phyloP scores from a whole-genome alignment of 2,888 invertebrate genomes.

The Amitus sp. region DNA sequence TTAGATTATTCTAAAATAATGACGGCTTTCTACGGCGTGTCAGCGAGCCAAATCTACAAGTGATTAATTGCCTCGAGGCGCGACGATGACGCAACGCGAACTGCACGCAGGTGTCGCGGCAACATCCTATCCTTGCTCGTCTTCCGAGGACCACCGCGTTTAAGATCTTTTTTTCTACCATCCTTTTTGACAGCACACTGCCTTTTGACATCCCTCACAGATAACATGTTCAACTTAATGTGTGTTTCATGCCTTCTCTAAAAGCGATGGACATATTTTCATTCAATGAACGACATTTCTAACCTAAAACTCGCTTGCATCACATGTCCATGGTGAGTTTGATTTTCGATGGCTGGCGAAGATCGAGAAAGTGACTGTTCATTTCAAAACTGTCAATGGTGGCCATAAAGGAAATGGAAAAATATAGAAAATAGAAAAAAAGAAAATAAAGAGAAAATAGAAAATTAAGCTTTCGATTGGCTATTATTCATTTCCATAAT shows the following conservation, averaged over 20 bases:
- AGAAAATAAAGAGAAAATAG: too few relatives aligned
- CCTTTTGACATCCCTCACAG: background rate
- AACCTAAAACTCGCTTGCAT: too few relatives aligned
- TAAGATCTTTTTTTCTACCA: constrained; percentile 13
- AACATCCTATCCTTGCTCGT: constrained; percentile 38
- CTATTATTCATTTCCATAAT: too few relatives aligned
- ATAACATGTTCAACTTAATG: background rate
- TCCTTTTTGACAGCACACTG: background rate
- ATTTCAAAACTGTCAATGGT: too few relatives aligned
- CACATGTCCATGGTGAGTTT: too few relatives aligned
- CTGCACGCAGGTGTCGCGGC: constrained; percentile 47
- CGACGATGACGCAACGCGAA: constrained; percentile 41
- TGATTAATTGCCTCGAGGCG: constrained; percentile 39
- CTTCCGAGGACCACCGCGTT: constrained; percentile 19
- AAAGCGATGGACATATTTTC: too few relatives aligned
- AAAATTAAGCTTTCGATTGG: too few relatives aligned
- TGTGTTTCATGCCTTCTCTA: background rate
- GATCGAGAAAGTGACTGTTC: too few relatives aligned
- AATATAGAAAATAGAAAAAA: too few relatives aligned
- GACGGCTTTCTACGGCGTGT: constrained; percentile 54
- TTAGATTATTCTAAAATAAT: constrained; percentile 66
- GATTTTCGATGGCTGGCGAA: too few relatives aligned
- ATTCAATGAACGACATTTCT: too few relatives aligned
- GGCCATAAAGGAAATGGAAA: too few relatives aligned
- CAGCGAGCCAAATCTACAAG: constrained; percentile 24